A percentile compares a stretch with the other conserved stretches of the same genome.
phyloP scores from a whole-genome alignment of 1,140 invertebrate genomes.

The Saccostrea glomerata region DNA sequence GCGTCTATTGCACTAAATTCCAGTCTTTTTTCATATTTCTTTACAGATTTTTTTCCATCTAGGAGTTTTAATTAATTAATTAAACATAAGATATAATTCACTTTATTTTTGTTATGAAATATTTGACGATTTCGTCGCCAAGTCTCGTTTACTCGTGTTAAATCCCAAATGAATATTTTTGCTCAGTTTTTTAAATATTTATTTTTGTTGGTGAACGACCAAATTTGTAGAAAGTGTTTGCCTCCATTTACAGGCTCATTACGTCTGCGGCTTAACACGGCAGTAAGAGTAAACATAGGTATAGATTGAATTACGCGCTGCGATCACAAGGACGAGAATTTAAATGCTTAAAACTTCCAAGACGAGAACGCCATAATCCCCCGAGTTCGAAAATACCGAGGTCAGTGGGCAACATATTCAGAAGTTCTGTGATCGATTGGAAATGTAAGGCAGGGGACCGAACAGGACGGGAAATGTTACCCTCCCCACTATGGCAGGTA shows the following conservation, averaged over 20 bases:
- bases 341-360: conserved; percentile 35
- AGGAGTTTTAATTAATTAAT: too few species aligned
- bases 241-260: conserved; percentile 4
- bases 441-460: not conserved
- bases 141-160: not conserved
- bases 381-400: conserved; percentile 18
- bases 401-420: not conserved
- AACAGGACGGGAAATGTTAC: not conserved
- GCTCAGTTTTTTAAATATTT: conserved; percentile 35
- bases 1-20: too few species aligned
- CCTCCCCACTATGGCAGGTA: conserved; percentile 13
- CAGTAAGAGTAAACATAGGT: conserved; percentile 16
- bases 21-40: too few species aligned
- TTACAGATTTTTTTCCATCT: too few species aligned
- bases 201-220: conserved; percentile 24
- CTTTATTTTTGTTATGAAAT: too few species aligned
- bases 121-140: too few species aligned
- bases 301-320: conserved; percentile 32
- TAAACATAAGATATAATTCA: too few species aligned
- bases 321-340: conserved; percentile 12
- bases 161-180: conserved; percentile 30
- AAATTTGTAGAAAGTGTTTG: conserved; percentile 36
- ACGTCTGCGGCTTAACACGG: not conserved
- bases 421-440: not conserved
- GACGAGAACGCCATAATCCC: conserved; percentile 27